Conservation (phyloP, 1,140 invertebrate species). For the Conus betulinus region DNA sequence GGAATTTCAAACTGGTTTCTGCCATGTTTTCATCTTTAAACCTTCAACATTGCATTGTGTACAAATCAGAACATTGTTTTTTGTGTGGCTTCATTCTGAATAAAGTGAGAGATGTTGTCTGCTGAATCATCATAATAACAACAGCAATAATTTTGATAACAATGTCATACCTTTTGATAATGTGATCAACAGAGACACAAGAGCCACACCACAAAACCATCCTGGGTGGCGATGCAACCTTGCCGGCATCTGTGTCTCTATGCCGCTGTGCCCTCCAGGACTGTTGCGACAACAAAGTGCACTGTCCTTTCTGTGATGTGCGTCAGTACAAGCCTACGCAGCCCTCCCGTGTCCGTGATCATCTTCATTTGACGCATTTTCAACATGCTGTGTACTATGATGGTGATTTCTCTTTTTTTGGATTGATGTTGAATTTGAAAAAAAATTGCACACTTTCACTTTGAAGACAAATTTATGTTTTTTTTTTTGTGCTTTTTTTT, state of each 20-base stretch:
- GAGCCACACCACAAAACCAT: background rate
- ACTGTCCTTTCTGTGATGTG: constrained; percentile 38
- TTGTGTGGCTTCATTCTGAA: background rate
- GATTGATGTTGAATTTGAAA: background rate
- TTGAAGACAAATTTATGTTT: background rate
- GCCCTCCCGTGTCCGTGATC: constrained; percentile 26
- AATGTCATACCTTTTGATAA: background rate
- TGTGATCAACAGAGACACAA: background rate
- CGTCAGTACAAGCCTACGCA: constrained; percentile 32
- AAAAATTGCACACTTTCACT: background rate
- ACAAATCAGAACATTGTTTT: background rate
- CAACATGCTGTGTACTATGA: constrained; percentile 42
- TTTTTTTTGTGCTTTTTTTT: background rate
- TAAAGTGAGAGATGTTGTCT: too few relatives aligned
- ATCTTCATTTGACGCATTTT: constrained; percentile 36
- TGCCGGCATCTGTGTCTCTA: background rate
- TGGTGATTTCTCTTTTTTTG: constrained; percentile 6
- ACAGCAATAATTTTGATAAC: background rate
- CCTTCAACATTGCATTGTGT: background rate
- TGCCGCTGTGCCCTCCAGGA: background rate
- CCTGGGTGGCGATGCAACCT: background rate
- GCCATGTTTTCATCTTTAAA: background rate
- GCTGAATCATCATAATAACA: background rate
- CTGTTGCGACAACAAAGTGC: constrained; percentile 28
- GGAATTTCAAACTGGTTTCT: too few relatives aligned